Evolutionary conservation across 2,888 invertebrate species (phyloP), one percentile per base, ranked within the genome.

Genomic region (Apamea crenata): DNA sequence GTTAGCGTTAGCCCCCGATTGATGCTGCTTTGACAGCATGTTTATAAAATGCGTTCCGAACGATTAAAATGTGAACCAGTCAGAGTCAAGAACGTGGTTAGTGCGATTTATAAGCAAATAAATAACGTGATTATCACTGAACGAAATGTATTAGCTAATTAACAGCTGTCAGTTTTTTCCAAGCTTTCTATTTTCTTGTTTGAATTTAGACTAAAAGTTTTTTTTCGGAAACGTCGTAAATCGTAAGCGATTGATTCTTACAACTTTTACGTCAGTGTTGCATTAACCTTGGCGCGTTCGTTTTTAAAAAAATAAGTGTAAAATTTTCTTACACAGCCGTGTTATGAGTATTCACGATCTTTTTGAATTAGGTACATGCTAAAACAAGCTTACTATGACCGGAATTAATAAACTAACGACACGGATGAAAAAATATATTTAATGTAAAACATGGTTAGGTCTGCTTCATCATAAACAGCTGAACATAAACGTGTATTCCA

Each of bases 21-120:
- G 95, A 94, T 92, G 93, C 90, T 88, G 85, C 90, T 90, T 93
- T 92, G 94, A 94, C 93, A 92, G 93, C 81, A 40, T 95, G 95
- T 95, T 95, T 95, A 95, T 90, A 88, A 91, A 92, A 90, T 86
- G 82, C 85, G 82, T 82, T 90, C 84, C 78, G 84, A 89, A 85
- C 81, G 86, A 90, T 91, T 91, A 91, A 88, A 90, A 91, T 90
- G 89, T 89, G 85, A 88, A 85, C 85, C 74, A 90, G 87, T 84
- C 89, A 90, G 90, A 90, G 90, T 80, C 87, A 87, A 82, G 85
- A 84, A 16, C 78, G 59, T 71, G 71, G 75, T 76, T 82, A 63
- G 82, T 74, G 67, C 8, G 67, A 29, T 80, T 80, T 71, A 67
- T 77, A 79, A 14, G 47, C 53, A 77, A 82, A 82, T 80, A 81